Conservation (phyloP, 2,888 invertebrate species). For the Oxyteleia sp. region DNA sequence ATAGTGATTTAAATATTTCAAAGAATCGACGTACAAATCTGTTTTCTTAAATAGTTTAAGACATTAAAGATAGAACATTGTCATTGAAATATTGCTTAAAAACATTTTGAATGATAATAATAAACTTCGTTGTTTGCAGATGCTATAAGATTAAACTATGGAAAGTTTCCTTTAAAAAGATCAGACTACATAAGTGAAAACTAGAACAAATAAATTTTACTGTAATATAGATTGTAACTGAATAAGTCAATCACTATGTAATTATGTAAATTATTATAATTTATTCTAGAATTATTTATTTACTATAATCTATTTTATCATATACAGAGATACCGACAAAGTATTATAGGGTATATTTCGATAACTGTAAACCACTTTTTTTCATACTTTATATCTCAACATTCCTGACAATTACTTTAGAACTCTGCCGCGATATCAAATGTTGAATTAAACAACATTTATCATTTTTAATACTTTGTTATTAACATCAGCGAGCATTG, state of each 20-base stretch:
- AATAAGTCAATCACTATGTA: conserved; percentile 13
- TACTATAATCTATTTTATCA: conserved; percentile 15
- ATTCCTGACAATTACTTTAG: not conserved
- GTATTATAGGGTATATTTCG: conserved; percentile 27
- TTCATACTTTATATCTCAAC: not conserved
- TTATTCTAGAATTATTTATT: conserved; percentile 23
- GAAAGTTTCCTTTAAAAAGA: conserved; percentile 15
- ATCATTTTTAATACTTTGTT: not conserved
- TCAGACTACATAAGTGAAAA: conserved; percentile 25
- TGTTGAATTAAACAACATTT: not conserved
- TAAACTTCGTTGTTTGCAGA: conserved; percentile 13
- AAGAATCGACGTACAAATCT: too few species aligned
- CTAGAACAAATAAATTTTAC: conserved; percentile 30
- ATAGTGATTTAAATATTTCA: too few species aligned
- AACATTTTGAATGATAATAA: not conserved
- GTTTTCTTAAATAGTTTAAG: too few species aligned
- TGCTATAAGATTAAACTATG: not conserved
- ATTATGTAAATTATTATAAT: conserved; percentile 34
- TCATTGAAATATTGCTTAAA: too few species aligned
- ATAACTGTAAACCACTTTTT: not conserved
- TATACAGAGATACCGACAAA: conserved; percentile 14
- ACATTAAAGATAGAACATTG: too few species aligned
- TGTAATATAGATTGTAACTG: conserved; percentile 47
- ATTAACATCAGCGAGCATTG: not conserved
- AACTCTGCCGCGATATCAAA: not conserved